Base-by-base conservation (phyloP, 2,888 invertebrate genomes). In the Caenorhabditis sulstoni region DNA sequence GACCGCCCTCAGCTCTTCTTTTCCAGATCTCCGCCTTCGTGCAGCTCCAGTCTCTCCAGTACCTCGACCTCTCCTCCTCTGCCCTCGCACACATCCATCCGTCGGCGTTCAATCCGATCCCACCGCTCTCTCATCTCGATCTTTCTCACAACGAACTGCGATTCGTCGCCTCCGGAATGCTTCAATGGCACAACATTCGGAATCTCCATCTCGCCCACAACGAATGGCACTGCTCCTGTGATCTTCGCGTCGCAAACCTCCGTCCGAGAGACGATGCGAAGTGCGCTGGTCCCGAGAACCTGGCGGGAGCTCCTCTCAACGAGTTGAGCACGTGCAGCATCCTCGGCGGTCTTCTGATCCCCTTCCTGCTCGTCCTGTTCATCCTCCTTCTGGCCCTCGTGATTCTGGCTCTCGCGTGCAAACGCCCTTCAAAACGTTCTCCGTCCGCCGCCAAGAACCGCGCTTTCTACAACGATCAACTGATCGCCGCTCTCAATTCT, bases 221-320 rank as follows among this genome's bases (percentile, higher is more conserved):
- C 52, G 77, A 80, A 11, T 85, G 83, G 85, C 61, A 79, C 7
- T 86, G 86, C 57, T 79, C 81, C 49, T 86, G 86, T 44, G 79
- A 78, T 49, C 50, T 85, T 4, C 53, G 81, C 37, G 61, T 53
- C 3, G 64, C 78, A 1, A 68, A 62, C 8, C 73, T 84, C 3
- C n/a, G 20, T 12, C 78, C 84, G n/a, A 18, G 39, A 0, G 81
- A 81, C 50, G 50, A 59, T 29, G 81, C 81, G 1, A 50, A 47
- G 22, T 83, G 83, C 44, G 14, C 55, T 7, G 70, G 71, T n/a
- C 83, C 83, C 3, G 74, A 81, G 41, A 79, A 81, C 23, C 14
- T 81, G 9, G 65, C 62, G 5, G 83, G 66, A 11, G 67, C 68
- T 5, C 65, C 67, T 20, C 23, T 81, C 4, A 50, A 20, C 52